These are phyloP conservation scores for Alentia gelatinosa DNA, from an alignment of 2,888 invertebrate species.

Conservation along the genomic window DNA sequence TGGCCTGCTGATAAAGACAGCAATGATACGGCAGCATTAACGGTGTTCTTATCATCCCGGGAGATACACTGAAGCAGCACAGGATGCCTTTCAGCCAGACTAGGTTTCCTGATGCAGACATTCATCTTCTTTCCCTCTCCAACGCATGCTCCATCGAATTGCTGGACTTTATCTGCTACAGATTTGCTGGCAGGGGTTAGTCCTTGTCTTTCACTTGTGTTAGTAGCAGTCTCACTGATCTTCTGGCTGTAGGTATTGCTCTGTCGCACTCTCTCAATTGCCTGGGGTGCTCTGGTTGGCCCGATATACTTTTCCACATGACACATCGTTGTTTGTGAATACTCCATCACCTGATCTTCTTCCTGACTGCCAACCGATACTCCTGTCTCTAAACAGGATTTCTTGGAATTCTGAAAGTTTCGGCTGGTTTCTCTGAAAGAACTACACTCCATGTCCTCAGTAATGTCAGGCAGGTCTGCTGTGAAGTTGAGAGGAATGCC, in stretches of 20 bases:
- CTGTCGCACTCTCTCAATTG: too few relatives aligned
- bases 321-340: too few relatives aligned
- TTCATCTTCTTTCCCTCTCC: too few relatives aligned
- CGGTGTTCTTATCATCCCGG: background rate
- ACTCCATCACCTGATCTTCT: background rate
- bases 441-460: background rate
- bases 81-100: conserved; percentile 24
- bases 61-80: conserved; percentile 22
- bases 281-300: too few relatives aligned
- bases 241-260: too few relatives aligned
- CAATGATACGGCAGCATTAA: background rate
- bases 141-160: too few relatives aligned
- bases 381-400: background rate
- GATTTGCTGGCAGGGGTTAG: too few relatives aligned
- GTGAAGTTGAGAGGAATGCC: conserved; percentile 60
- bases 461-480: background rate
- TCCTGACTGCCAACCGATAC: background rate
- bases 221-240: too few relatives aligned
- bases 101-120: too few relatives aligned
- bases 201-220: too few relatives aligned
- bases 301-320: too few relatives aligned
- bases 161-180: too few relatives aligned
- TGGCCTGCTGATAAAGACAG: background rate
- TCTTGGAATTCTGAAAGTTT: background rate
- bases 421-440: background rate